Evolutionary conservation across 2,888 invertebrate genomes (phyloP).

Genomic region (Scaeva pyrastri): DNA sequence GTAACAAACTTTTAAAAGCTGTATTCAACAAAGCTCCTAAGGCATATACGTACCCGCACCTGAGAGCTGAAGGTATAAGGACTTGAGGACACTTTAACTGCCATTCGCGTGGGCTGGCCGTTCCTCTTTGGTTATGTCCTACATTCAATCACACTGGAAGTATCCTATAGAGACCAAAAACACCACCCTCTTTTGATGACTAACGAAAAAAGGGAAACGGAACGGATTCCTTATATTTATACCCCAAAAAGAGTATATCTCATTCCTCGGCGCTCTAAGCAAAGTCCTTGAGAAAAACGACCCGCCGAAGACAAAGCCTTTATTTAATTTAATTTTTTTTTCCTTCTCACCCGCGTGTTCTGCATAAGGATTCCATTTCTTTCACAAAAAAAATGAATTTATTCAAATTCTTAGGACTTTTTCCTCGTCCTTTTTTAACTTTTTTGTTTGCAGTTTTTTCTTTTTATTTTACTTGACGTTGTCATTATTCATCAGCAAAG

Average conservation of each 20-base stretch:
- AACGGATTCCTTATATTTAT: constrained; percentile 67
- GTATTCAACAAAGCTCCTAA: background rate
- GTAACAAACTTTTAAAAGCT: no score
- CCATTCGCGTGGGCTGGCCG: constrained; percentile 55
- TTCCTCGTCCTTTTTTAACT: constrained; percentile 54
- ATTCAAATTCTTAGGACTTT: constrained; percentile 69
- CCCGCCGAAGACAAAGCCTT: constrained; percentile 78
- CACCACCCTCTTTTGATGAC: constrained; percentile 41
- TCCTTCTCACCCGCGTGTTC: constrained; percentile 48
- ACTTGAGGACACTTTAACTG: constrained; percentile 36
- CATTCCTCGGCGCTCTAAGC: constrained; percentile 25
- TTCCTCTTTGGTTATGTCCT: constrained; percentile 27
- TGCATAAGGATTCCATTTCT: constrained; percentile 63
- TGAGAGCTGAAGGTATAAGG: constrained; percentile 29
- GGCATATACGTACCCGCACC: background rate
- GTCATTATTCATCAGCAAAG: constrained; percentile 81
- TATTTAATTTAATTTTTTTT: constrained; percentile 81
- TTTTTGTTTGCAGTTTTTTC: constrained; percentile 44
- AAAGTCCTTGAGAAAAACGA: constrained; percentile 66
- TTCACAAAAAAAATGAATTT: constrained; percentile 72
- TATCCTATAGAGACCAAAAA: constrained; percentile 4
- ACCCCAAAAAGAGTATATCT: constrained; percentile 59
- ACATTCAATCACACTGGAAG: constrained; percentile 59
- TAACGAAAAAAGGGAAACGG: constrained; percentile 51
- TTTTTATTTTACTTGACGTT: constrained; percentile 77